Evolutionary conservation across 2,797 vertebrate genomes (phyloP), one percentile per base, ranked within the genome.

Genomic region (Cryptoblepharus egeriae): DNA sequence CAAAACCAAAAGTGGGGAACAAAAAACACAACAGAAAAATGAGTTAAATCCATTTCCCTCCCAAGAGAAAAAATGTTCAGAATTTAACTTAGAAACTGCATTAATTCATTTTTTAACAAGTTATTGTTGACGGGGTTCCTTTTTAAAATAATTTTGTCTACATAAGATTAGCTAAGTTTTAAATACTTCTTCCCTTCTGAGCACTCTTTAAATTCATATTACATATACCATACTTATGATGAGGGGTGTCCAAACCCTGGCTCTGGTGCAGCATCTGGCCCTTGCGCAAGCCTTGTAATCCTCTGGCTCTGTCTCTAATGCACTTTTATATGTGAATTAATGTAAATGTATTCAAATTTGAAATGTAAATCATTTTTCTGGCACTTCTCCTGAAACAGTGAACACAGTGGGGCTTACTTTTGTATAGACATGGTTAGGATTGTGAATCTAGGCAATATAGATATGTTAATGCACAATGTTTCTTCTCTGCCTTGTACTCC

Each of bases 1-100:
- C 88, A 30, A 70, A 91, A 2, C 90, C 80, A 85, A 90, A 28
- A 45, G 6, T 24, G 32, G 9, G 61, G 3, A 12, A 20, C 55
- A 75, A 61, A 75, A 15, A 57, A 75, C 35, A n/a, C 61, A 42
- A 58, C 65, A 32, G 22, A 12, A 74, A 68, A 39, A 52, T 10
- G 10, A 5, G n/a, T 68, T 69, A 68, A 18, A 22, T 13, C 16
- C 7, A 75, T 35, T 45, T 63, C 55, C 61, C 28, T 22, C 65
- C 37, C 3, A 1, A 28, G 63, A 55, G 30, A 18, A 55, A 12
- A 68, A 52, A 67, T n/a, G 49, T 45, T 60, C 24, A 13, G 71
- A 64, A 55, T 39, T 71, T 8, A 28, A 65, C 37, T 24, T 32
- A 58, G 16, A 11, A 15, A 26, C 22, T 12, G 55, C n/a, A 11